Percentiles rank a stretch among this genome's conserved stretches.
Conservation (phyloP, 2,888 invertebrate genomes). For the Lingula anatina region DNA sequence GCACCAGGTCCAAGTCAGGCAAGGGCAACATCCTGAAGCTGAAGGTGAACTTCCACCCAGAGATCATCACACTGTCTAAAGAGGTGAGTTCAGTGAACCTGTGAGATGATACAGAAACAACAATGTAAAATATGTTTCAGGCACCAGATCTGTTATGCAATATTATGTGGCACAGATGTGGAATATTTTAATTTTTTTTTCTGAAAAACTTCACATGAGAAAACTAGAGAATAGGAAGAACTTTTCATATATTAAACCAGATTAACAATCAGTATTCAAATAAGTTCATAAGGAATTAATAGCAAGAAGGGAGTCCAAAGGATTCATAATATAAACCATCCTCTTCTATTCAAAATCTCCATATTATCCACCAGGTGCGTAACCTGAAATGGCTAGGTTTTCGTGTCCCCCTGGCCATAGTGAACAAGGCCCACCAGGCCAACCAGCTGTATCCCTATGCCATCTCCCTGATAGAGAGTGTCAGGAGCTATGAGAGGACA, state of each 20-base stretch:
- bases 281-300: no score
- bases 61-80: conserved; percentile 96
- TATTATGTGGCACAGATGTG: no score
- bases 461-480: conserved; percentile 95
- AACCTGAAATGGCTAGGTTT: conserved; percentile 94
- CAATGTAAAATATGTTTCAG: no score
- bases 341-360: no score
- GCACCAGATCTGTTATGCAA: no score
- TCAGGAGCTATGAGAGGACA: conserved; percentile 93
- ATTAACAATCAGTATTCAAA: no score
- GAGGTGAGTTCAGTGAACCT: no score
- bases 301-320: no score
- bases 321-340: no score
- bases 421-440: conserved; percentile 98
- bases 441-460: conserved; percentile 98
- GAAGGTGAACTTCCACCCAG: conserved; percentile 88
- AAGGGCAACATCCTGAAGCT: conserved; percentile 69
- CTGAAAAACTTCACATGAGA: not conserved
- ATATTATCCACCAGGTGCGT: conserved; percentile 61
- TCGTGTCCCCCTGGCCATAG: conserved; percentile 93
- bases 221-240: no score
- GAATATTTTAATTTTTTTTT: not conserved
- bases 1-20: conserved; percentile 36
- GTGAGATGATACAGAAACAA: no score
- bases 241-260: no score